A percentile compares a stretch with the other conserved stretches of the same genome.
phyloP scores from a whole-genome alignment of 2,797 vertebrate species.

The Lacerta bilineata region DNA sequence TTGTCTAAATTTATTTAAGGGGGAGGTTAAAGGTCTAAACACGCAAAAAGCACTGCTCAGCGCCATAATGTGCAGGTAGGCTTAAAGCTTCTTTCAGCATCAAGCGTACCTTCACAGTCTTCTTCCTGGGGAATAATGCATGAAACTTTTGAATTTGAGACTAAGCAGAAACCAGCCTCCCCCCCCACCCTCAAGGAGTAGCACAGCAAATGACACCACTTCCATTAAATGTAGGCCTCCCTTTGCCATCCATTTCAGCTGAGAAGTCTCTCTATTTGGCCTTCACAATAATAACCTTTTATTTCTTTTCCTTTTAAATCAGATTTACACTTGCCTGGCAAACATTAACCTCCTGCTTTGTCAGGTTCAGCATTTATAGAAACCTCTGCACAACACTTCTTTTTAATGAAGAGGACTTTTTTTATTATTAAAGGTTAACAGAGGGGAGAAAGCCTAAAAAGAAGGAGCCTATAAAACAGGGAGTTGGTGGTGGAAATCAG shows the following conservation, averaged over 20 bases:
- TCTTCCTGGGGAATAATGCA: constrained; percentile 14
- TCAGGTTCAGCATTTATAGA: constrained; percentile 56
- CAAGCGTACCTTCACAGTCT: neutral
- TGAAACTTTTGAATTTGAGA: constrained; percentile 65
- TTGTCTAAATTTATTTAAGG: no score
- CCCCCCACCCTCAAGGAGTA: constrained; percentile 59
- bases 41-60: no score
- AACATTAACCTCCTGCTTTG: constrained; percentile 42
- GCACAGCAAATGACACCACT: constrained; percentile 61
- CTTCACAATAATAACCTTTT: neutral
- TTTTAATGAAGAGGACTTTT: constrained; percentile 26
- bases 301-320: constrained; percentile 39
- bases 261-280: constrained; percentile 58
- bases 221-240: constrained; percentile 64
- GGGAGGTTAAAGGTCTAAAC: no score
- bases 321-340: constrained; percentile 5
- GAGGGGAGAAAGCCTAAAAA: neutral
- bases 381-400: constrained; percentile 55
- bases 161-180: constrained; percentile 43
- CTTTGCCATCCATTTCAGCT: constrained; percentile 66
- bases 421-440: constrained; percentile 27
- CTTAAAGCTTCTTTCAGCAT: no score
- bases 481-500: constrained; percentile 7
- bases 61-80: no score
- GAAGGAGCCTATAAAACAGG: neutral